Evolutionary conservation across 2,113 vertebrate species (phyloP).

Genomic region (Solea senegalensis): DNA sequence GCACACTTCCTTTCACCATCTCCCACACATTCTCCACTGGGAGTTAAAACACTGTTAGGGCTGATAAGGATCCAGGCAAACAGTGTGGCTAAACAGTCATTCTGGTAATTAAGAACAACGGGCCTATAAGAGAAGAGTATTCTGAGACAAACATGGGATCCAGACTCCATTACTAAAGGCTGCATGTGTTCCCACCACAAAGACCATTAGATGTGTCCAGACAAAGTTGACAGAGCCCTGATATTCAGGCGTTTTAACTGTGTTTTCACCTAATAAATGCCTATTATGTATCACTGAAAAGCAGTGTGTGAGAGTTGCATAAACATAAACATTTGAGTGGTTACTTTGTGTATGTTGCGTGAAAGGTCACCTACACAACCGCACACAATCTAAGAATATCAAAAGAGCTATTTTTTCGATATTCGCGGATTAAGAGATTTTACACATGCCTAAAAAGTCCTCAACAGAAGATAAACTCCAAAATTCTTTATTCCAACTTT

Average conservation of each 20-base stretch:
- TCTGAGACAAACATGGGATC: constrained; percentile 67
- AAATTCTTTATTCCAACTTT: no score
- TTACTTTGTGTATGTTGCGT: no score
- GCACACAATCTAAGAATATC: no score
- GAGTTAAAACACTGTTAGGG: constrained; percentile 76
- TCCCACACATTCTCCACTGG: constrained; percentile 77
- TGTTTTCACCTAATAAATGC: background rate
- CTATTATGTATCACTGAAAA: background rate
- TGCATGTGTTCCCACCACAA: constrained; percentile 55
- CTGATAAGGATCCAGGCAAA: constrained; percentile 80
- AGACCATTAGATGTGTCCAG: constrained; percentile 57
- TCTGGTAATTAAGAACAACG: constrained; percentile 71
- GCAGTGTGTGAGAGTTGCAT: background rate
- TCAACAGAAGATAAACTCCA: no score
- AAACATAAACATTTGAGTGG: no score
- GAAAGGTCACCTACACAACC: no score
- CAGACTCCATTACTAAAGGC: constrained; percentile 65
- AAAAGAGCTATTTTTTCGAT: no score
- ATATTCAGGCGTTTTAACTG: background rate
- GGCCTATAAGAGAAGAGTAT: constrained; percentile 65
- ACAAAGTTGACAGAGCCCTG: constrained; percentile 30
- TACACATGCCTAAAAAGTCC: no score
- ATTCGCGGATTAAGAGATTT: no score
- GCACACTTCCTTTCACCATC: constrained; percentile 69
- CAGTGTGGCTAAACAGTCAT: constrained; percentile 76